Evolutionary conservation across 2,888 invertebrate genomes (phyloP).

Genomic region (Phengaris alcon): DNA sequence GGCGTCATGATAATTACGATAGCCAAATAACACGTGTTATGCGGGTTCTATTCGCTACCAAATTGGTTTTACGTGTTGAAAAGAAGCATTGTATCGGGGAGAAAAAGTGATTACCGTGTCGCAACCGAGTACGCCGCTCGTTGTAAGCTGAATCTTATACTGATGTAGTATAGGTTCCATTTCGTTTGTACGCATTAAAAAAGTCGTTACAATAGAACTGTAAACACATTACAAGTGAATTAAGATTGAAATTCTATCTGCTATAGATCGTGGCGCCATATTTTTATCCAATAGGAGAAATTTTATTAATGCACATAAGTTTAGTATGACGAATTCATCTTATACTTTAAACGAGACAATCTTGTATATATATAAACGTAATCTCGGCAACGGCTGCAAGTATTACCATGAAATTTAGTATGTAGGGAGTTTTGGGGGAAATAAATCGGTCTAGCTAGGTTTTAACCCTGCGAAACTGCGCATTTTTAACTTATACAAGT

Average conservation of each 20-base stretch:
- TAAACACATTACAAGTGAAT: conserved; percentile 32
- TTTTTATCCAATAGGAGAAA: conserved; percentile 18
- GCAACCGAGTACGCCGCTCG: conserved; percentile 31
- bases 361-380: too few species aligned
- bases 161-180: background rate
- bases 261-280: conserved; percentile 17
- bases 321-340: too few species aligned
- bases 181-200: background rate
- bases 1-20: conserved; percentile 58
- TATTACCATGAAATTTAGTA: too few species aligned
- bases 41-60: conserved; percentile 38
- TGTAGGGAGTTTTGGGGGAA: too few species aligned
- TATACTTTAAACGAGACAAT: too few species aligned
- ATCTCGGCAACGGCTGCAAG: too few species aligned
- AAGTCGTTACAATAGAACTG: conserved; percentile 26
- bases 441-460: too few species aligned
- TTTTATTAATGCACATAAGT: background rate
- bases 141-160: conserved; percentile 19
- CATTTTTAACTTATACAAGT: too few species aligned
- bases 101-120: conserved; percentile 34
- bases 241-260: conserved; percentile 30
- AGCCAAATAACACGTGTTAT: conserved; percentile 56
- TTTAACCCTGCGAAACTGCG: too few species aligned
- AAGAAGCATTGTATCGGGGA: conserved; percentile 30
- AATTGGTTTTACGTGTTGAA: conserved; percentile 40